A percentile compares a stretch with the other conserved stretches of the same genome.
Conservation (phyloP, 2,113 vertebrate genomes). For the Pleuronectes platessa region DNA sequence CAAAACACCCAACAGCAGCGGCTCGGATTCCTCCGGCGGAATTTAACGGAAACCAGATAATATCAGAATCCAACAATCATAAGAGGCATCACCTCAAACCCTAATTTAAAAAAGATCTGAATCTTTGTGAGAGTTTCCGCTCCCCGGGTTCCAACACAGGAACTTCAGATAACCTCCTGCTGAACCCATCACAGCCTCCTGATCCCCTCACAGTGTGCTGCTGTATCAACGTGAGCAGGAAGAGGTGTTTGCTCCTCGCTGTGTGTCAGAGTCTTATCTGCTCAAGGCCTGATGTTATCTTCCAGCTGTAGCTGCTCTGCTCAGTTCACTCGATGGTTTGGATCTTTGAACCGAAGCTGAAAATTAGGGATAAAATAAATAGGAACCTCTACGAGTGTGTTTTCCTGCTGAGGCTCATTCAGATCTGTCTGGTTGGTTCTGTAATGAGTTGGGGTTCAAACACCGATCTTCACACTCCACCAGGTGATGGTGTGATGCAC, state of each 20-base stretch:
- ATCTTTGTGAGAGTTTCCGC: background rate
- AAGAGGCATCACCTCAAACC: background rate
- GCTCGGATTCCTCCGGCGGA: background rate
- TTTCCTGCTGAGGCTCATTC: too few relatives aligned
- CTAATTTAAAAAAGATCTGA: background rate
- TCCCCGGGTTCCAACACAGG: background rate
- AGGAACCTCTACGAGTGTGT: too few relatives aligned
- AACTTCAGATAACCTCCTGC: constrained; percentile 11
- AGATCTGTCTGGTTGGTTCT: too few relatives aligned
- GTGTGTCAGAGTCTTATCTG: constrained; percentile 15
- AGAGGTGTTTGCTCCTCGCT: constrained; percentile 7
- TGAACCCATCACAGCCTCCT: constrained; percentile 17
- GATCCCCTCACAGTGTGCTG: background rate
- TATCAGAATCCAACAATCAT: background rate
- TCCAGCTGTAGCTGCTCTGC: constrained; percentile 11
- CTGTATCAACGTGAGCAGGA: background rate
- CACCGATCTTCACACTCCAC: background rate
- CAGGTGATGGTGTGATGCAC: too few relatives aligned
- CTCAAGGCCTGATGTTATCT: constrained; percentile 49
- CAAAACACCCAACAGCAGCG: too few relatives aligned
- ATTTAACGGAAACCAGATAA: background rate
- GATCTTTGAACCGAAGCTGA: too few relatives aligned
- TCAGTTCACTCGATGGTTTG: background rate
- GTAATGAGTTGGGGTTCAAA: too few relatives aligned
- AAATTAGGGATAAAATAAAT: too few relatives aligned